Base-by-base conservation (phyloP, 1,140 invertebrate species). In the Luehdorfia chinensis region DNA sequence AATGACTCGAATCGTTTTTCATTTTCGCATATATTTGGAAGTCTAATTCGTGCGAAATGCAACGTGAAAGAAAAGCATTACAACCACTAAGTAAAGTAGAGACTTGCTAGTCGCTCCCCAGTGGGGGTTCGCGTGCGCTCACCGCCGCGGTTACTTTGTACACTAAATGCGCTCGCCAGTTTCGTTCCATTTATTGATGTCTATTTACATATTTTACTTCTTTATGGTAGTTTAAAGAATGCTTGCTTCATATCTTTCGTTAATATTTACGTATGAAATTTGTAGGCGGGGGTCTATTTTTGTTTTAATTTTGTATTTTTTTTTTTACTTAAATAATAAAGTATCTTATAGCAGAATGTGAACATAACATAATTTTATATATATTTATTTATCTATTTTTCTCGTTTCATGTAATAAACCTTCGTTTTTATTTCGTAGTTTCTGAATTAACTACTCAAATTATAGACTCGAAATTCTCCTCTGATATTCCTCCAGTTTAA, bases 121-220 rank as follows among this genome's bases (percentile, higher is more conserved):
- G 36, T 32, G 21, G 25, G 27, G 39, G 34, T 19, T 44, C 44
- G 48, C 55, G 51, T 49, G 36, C 47, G 27, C 36, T 48, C 47
- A 19, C 12, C 30, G 25, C 48, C 55, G 50, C 36, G 55, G 59
- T 52, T 55, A 53, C 51, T 52, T 55, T 55, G 49, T 63, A 48
- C 58, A 47, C 36, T 63, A 45, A 46, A 25, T 52, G 50, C 34
- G 37, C 50, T 6, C 30, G 43, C 9, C 31, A 7, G 43, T 30
- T 31, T 37, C 41, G 5, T 45, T 43, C 27, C 16, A 32, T 37
- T 51, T 51, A 51, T 45, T 36, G 36, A 45, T 25, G 44, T 53
- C 34, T 43, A 23, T 18, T 31, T 31, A 12, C 30, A 31, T 31
- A 31, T 13, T 31, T 31, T 31, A 31, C 30, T 11, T 31, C 30